Evolutionary conservation across 2,113 vertebrate genomes (phyloP).

Genomic region (Dicaeum eximium): DNA sequence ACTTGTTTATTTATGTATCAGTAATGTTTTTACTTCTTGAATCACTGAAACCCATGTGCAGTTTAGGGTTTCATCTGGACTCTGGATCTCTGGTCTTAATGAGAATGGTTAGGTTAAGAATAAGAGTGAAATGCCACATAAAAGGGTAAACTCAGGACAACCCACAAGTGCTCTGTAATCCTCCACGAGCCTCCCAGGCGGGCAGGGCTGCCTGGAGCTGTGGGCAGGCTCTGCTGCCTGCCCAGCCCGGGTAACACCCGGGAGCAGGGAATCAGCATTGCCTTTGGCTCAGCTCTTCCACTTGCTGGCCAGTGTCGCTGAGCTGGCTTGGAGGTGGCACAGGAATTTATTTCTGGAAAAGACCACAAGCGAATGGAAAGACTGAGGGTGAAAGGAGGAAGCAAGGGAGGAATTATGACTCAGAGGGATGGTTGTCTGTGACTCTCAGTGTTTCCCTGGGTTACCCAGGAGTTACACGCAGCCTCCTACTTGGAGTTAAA

Average conservation of each 20-base stretch:
- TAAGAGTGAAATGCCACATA: neutral
- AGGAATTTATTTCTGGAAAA: neutral
- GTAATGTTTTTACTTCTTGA: neutral
- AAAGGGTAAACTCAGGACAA: neutral
- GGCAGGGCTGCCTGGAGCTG: neutral
- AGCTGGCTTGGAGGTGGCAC: neutral
- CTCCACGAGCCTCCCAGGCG: neutral
- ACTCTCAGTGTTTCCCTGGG: neutral
- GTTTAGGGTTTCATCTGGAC: neutral
- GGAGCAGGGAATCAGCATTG: neutral
- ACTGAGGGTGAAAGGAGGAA: neutral
- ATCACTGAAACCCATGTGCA: neutral
- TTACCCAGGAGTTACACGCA: neutral
- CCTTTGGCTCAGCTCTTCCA: neutral
- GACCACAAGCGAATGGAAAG: neutral
- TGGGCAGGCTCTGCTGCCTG: neutral
- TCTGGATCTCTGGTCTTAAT: neutral
- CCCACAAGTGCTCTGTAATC: neutral
- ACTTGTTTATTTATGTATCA: constrained; percentile 19
- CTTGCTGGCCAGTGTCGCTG: neutral
- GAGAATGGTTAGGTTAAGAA: neutral
- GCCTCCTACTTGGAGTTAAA: neutral
- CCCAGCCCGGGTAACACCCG: neutral
- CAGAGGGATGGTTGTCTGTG: neutral
- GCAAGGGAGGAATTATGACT: neutral